Base-by-base conservation (phyloP, 2,113 vertebrate genomes). In the Australoheros scitulus region DNA sequence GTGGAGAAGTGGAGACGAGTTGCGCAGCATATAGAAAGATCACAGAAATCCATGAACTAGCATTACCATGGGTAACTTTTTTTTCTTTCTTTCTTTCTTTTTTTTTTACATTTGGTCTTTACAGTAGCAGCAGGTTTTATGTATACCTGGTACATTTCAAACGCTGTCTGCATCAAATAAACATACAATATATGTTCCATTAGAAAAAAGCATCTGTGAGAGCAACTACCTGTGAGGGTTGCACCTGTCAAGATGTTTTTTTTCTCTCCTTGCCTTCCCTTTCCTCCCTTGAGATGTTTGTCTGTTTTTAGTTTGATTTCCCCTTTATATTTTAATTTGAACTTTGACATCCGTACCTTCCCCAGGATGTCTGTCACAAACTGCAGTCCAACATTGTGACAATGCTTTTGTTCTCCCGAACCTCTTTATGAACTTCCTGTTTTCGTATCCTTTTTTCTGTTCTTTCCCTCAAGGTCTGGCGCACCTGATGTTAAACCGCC, bases 331-430 rank as follows among this genome's bases (percentile, higher is more conserved):
- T 94, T 92, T 61, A 88, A 88, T 95, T 95, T 91, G 80, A 95
- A 92, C 94, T 95, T 89, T 88, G 96, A 95, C 96, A 96, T 96
- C 96, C 96, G 89, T 94, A 91, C 93, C 94, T 92, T 77, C 93
- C 95, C 95, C 94, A 93, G 96, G 96, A 96, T 96, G 96, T 96
- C 96, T 96, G 96, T 96, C 96, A 96, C 96, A 96, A 96, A 96
- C 95, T 95, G 95, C 96, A 96, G 95, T 95, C 96, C 96, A 96
- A 96, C 95, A 94, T 96, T 96, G 96, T 96, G 96, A 96, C 96
- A 96, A 96, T 96, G 95, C 93, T 96, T 95, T 94, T 89, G 87
- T 94, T 95, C 93, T 93, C 95, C 95, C 95, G 58, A 95, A 93
- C 95, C 92, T 96, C 94, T 95, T 96, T 96, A 96, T 96, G 96